Evolutionary conservation across 1,140 invertebrate genomes (phyloP).

Genomic region (Meloidogyne exigua): DNA sequence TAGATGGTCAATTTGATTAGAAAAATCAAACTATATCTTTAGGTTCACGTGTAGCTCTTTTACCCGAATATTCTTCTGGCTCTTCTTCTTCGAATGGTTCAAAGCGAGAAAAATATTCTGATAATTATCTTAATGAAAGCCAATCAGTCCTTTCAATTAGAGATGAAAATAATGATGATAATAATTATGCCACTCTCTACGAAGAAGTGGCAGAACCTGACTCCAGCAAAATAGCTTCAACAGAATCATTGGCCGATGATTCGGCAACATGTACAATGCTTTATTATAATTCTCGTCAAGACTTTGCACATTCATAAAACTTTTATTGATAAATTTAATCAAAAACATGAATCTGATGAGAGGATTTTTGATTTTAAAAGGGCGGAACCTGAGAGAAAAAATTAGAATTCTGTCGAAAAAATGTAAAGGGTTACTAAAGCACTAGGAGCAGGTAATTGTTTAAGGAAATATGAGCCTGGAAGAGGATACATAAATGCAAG

Average conservation of each 20-base stretch:
- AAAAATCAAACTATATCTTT: slow-evolving; percentile 24
- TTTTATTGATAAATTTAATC: background rate
- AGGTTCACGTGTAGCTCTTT: slow-evolving; percentile 56
- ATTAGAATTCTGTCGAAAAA: background rate
- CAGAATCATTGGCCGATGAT: background rate
- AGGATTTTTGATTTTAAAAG: background rate
- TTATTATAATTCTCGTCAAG: background rate
- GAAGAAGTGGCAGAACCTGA: slow-evolving; percentile 42
- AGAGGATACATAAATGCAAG: background rate
- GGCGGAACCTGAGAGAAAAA: background rate
- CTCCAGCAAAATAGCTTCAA: slow-evolving; percentile 5
- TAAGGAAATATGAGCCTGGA: background rate
- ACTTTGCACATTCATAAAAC: background rate
- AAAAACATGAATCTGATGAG: background rate
- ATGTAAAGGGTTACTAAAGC: background rate
- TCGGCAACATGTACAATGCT: background rate
- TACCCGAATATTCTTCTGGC: slow-evolving; percentile 53
- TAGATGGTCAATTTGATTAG: slow-evolving; percentile 14
- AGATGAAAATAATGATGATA: slow-evolving; percentile 22
- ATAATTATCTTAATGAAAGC: slow-evolving; percentile 35
- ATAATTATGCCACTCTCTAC: slow-evolving; percentile 60
- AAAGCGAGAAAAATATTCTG: slow-evolving; percentile 28
- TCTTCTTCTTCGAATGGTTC: slow-evolving; percentile 43
- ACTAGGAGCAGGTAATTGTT: background rate
- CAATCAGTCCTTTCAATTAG: background rate